Conservation (phyloP, 2,888 invertebrate species). For the Carpatolechia fugitivella region DNA sequence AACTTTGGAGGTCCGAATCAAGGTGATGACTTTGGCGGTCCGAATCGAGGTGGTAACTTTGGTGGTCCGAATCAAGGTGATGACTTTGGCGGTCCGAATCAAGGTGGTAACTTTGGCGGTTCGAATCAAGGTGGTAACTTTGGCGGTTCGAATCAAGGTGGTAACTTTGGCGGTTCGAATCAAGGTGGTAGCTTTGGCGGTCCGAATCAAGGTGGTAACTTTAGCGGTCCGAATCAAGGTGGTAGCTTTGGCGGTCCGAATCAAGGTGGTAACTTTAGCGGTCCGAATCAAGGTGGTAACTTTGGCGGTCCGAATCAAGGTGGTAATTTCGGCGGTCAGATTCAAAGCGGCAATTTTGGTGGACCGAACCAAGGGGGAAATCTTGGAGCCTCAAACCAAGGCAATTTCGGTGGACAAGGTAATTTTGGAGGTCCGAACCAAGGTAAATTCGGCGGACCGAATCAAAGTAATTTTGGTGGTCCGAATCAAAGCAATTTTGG, state of each 20-base stretch:
- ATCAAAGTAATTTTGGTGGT: not conserved
- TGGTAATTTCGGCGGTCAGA: not conserved
- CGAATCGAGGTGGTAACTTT: not conserved
- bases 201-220: not conserved
- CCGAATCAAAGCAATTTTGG: slow-evolving; percentile 8
- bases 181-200: not conserved
- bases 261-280: not conserved
- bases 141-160: no score
- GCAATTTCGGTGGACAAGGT: not conserved
- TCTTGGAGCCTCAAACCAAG: not conserved
- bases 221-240: not conserved
- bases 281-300: not conserved
- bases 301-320: not conserved
- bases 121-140: not conserved
- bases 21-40: not conserved
- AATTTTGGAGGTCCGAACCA: not conserved
- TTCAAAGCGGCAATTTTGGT: not conserved
- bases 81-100: not conserved
- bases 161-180: no score
- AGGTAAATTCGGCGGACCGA: not conserved
- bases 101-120: not conserved
- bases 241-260: not conserved
- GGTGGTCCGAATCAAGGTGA: not conserved
- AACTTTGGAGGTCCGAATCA: not conserved
- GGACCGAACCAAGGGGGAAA: not conserved